Evolutionary conservation across 92 coral and sea anemone species (phyloP).

Genomic region (Hydrozoanthus gracilis): DNA sequence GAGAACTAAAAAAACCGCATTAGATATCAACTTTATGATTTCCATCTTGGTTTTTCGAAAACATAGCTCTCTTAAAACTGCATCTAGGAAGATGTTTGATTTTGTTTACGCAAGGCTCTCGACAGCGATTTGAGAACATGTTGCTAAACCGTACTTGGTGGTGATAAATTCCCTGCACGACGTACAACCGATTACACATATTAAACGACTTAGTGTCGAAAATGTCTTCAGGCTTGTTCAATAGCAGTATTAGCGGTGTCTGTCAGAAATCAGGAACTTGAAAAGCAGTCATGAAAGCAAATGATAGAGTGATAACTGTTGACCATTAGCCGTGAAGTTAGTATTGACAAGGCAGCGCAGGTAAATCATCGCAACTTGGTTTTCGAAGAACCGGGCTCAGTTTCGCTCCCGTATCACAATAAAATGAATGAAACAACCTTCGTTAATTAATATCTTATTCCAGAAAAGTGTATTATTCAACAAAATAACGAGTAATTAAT

Average conservation of each 20-base stretch:
- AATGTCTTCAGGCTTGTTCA: conserved; percentile 47
- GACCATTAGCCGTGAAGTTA: conserved; percentile 48
- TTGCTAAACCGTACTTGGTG: not conserved
- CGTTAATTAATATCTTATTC: too few relatives aligned
- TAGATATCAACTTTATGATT: conserved; percentile 7
- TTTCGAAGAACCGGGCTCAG: too few relatives aligned
- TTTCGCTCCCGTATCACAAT: too few relatives aligned
- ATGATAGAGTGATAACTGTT: conserved; percentile 74
- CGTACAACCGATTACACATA: conserved; percentile 34
- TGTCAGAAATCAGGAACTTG: conserved; percentile 63
- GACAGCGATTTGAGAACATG: not conserved
- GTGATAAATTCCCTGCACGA: conserved; percentile 29
- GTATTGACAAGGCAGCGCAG: conserved; percentile 32
- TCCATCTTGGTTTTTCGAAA: conserved; percentile 23
- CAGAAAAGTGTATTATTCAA: too few relatives aligned
- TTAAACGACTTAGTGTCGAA: conserved; percentile 46
- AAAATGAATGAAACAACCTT: too few relatives aligned
- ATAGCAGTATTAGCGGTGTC: conserved; percentile 35
- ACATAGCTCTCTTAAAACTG: conserved; percentile 5
- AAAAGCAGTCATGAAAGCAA: conserved; percentile 56
- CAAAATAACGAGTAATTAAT: not conserved
- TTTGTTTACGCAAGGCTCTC: conserved; percentile 19
- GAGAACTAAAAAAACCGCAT: conserved; percentile 21
- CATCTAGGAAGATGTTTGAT: conserved; percentile 20
- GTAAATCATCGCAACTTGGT: not conserved